Evolutionary conservation across 2,113 vertebrate species (phyloP), one percentile per base, ranked within the genome.

Genomic region (Lichenostomus cassidix): DNA sequence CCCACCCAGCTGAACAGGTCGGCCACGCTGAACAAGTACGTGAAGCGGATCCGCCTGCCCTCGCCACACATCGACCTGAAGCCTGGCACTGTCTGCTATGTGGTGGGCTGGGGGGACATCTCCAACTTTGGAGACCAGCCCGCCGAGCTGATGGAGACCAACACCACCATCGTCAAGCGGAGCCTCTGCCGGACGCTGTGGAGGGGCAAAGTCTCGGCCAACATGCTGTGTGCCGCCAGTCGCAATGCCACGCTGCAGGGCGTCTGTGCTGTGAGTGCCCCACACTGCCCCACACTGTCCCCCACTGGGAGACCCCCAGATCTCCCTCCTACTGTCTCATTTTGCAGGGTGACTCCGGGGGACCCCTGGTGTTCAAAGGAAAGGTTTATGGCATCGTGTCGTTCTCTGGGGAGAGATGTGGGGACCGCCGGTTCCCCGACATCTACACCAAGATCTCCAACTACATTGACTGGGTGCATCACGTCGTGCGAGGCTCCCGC

Each of bases 271-370:
- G 97, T 98, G 69, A 95, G 97, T 85, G 25, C 6, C 0, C 5
- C 4, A 49, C 39, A 39, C 1, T 2, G 31, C 11, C 46, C 64
- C 65, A 2, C 21, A 0, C 70, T 19, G n/a, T 4, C 10, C 33
- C 31, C 15, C 10, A 0, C 52, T 2, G 4, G 1, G 47, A 44
- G 3, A 22, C 49, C 42, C 21, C 0, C 33, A 11, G 4, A 6
- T 7, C 35, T n/a, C 31, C 24, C 23, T 46, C 62, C 27, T 20
- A 27, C 15, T 33, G 22, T 31, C 21, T 90, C 15, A 2, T 60
- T 62, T 64, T 9, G 6, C 87, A 98, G 98, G 98, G 96, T 0
- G 98, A 98, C 77, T 98, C 98, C 0, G 98, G 98, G 27, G 98
- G 98, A 3, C 98, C 98, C 9, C 81, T 98, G 62, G n/a, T 98